phyloP scores from a whole-genome alignment of 2,888 invertebrate species.

The Hypolimnas misippus region DNA sequence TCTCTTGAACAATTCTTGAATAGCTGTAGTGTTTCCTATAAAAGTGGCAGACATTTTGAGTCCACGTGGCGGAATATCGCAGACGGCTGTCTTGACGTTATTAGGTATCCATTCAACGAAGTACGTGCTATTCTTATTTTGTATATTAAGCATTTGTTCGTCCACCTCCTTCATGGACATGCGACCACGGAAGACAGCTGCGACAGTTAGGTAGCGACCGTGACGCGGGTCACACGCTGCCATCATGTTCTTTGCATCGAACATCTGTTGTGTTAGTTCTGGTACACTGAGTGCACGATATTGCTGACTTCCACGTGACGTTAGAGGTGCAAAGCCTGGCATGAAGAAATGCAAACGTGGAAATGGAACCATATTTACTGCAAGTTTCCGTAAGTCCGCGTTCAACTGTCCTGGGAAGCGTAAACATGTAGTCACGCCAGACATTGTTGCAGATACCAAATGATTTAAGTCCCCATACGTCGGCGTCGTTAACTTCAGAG shows the following conservation, averaged over 20 bases:
- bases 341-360: slow-evolving; percentile 86
- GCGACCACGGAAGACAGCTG: slow-evolving; percentile 93
- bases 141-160: slow-evolving; percentile 90
- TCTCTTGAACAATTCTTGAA: slow-evolving; percentile 93
- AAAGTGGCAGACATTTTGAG: slow-evolving; percentile 95
- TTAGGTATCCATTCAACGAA: slow-evolving; percentile 92
- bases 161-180: slow-evolving; percentile 97
- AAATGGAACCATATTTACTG: slow-evolving; percentile 87
- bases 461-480: slow-evolving; percentile 90
- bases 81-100: slow-evolving; percentile 91
- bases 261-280: slow-evolving; percentile 94
- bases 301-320: slow-evolving; percentile 91
- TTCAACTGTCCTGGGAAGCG: slow-evolving; percentile 79
- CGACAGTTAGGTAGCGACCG: slow-evolving; percentile 94
- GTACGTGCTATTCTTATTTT: slow-evolving; percentile 89
- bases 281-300: slow-evolving; percentile 94
- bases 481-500: slow-evolving; percentile 87
- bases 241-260: slow-evolving; percentile 98
- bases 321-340: slow-evolving; percentile 86
- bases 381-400: slow-evolving; percentile 87
- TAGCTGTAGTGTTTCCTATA: slow-evolving; percentile 93
- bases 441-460: slow-evolving; percentile 69
- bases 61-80: slow-evolving; percentile 89
- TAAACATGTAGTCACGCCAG: slow-evolving; percentile 72
- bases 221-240: slow-evolving; percentile 96